phyloP scores from a whole-genome alignment of 2,888 invertebrate genomes.

The Nymphalis polychloros region DNA sequence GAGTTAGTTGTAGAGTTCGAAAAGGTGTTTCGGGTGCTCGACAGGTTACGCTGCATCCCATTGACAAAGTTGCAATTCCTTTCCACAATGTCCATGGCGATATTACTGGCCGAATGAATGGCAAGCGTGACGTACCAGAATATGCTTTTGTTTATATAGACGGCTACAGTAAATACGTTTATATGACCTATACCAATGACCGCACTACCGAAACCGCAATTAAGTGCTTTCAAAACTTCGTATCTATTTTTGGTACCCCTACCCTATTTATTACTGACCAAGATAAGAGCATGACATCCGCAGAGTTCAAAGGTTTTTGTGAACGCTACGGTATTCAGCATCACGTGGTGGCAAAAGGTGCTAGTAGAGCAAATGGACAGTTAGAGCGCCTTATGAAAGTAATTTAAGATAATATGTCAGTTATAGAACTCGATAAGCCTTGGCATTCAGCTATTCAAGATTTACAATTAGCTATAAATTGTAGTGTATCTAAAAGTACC shows the following conservation, averaged over 20 bases:
- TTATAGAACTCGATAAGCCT: slow-evolving; percentile 4
- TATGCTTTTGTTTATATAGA: slow-evolving; percentile 38
- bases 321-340: too few species aligned
- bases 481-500: slow-evolving; percentile 30
- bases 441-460: slow-evolving; percentile 16
- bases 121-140: slow-evolving; percentile 24
- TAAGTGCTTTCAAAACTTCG: slow-evolving; percentile 30
- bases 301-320: slow-evolving; percentile 36
- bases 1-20: slow-evolving; percentile 27
- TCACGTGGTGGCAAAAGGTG: too few species aligned
- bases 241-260: slow-evolving; percentile 29
- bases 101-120: slow-evolving; percentile 37
- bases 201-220: slow-evolving; percentile 28
- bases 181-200: slow-evolving; percentile 29
- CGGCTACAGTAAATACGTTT: too few species aligned
- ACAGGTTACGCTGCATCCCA: slow-evolving; percentile 22
- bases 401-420: slow-evolving; percentile 12
- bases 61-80: too few species aligned
- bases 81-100: too few species aligned
- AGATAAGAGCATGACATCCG: too few species aligned
- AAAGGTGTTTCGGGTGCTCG: slow-evolving; percentile 30
- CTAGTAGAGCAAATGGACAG: too few species aligned
- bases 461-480: slow-evolving; percentile 33
- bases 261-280: slow-evolving; percentile 28
- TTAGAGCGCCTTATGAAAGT: too few species aligned